Percentiles rank a stretch among this genome's conserved stretches.
These are phyloP conservation scores for Muntiacus muntjak DNA, from an alignment of 2,113 vertebrate genomes.

Conservation along the genomic window DNA sequence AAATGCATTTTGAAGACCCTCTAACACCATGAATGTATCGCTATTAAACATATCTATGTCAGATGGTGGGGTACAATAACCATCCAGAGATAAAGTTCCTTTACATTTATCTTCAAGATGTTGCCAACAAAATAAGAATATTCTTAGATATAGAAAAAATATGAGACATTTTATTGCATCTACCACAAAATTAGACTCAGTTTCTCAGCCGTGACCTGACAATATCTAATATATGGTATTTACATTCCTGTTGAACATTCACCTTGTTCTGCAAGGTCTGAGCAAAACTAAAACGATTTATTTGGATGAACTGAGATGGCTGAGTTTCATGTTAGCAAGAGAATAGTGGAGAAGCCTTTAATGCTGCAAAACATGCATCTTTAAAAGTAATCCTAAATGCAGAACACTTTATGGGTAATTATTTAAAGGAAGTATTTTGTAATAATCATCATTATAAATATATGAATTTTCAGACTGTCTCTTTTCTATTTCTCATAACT, in stretches of 20 bases:
- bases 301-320: neutral
- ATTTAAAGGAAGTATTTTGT: neutral
- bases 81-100: neutral
- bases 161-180: neutral
- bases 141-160: neutral
- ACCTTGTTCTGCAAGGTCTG: neutral
- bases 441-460: neutral
- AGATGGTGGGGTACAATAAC: neutral
- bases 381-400: neutral
- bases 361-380: neutral
- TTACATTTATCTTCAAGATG: neutral
- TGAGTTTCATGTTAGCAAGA: neutral
- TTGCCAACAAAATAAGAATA: neutral
- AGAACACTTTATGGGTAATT: neutral
- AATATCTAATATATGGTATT: neutral
- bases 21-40: neutral
- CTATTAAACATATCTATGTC: neutral
- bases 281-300: neutral
- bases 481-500: neutral
- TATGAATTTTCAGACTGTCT: neutral
- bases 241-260: neutral
- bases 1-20: neutral
- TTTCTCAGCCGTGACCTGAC: neutral
- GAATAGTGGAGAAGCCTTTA: neutral
- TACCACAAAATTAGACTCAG: neutral